These are phyloP conservation scores for Apodemia zela DNA, from an alignment of 2,888 invertebrate genomes.

Conservation along the genomic window DNA sequence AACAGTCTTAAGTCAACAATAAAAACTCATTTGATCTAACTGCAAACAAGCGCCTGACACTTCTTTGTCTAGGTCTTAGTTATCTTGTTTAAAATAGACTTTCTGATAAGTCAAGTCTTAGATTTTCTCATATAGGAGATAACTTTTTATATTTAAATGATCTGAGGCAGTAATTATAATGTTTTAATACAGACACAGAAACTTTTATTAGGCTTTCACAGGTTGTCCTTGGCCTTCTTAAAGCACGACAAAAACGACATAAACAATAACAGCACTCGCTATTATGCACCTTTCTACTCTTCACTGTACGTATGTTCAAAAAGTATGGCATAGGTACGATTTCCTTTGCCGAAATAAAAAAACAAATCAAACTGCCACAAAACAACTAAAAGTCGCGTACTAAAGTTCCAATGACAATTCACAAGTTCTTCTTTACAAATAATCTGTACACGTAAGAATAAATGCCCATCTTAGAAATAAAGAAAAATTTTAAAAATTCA, in stretches of 20 bases:
- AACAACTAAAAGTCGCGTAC: slow-evolving; percentile 20
- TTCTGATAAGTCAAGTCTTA: slow-evolving; percentile 20
- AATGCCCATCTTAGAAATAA: slow-evolving; percentile 60
- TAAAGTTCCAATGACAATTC: slow-evolving; percentile 16
- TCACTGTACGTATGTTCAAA: slow-evolving; percentile 47
- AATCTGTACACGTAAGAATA: slow-evolving; percentile 69
- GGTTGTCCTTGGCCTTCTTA: slow-evolving; percentile 55
- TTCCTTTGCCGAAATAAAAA: slow-evolving; percentile 40
- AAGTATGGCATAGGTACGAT: slow-evolving; percentile 75
- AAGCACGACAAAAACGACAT: slow-evolving; percentile 60
- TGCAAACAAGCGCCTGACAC: slow-evolving; percentile 44
- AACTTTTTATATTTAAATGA: slow-evolving; percentile 62
- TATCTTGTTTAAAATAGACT: slow-evolving; percentile 20
- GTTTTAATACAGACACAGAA: slow-evolving; percentile 59
- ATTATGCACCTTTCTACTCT: slow-evolving; percentile 64
- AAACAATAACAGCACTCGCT: slow-evolving; percentile 56
- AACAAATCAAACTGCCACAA: slow-evolving; percentile 13
- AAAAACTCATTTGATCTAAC: slow-evolving; percentile 33
- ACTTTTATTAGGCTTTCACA: slow-evolving; percentile 66
- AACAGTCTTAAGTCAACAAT: slow-evolving; percentile 19
- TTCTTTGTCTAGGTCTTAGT: slow-evolving; percentile 40
- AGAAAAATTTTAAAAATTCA: slow-evolving; percentile 18
- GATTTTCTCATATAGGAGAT: slow-evolving; percentile 23
- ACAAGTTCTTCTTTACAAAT: slow-evolving; percentile 62
- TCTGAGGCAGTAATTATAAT: slow-evolving; percentile 70